phyloP scores from a whole-genome alignment of 2,888 invertebrate genomes.

The Ametastegia equiseti region DNA sequence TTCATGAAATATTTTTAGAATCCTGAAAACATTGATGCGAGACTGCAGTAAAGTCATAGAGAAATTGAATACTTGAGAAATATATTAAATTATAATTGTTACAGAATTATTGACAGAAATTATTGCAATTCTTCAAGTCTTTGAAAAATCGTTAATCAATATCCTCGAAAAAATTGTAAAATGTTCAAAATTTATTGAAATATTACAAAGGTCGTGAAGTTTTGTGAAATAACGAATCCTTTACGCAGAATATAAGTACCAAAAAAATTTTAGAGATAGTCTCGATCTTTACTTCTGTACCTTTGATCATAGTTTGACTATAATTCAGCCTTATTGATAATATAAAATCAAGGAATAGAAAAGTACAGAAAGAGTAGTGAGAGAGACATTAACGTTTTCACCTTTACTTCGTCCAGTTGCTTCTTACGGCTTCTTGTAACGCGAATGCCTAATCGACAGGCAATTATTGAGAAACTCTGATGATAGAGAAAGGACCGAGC shows the following conservation, averaged over 20 bases:
- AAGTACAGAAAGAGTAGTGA: neutral
- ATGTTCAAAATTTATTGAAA: neutral
- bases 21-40: neutral
- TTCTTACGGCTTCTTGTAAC: neutral
- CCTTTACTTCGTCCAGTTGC: conserved; percentile 25
- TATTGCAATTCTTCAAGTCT: neutral
- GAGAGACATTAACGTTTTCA: conserved; percentile 19
- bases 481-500: neutral
- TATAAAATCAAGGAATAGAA: neutral
- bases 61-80: too few relatives aligned
- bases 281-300: neutral
- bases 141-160: too few relatives aligned
- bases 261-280: too few relatives aligned
- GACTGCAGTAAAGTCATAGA: neutral
- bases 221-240: neutral
- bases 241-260: too few relatives aligned
- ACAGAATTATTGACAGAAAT: neutral
- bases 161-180: too few relatives aligned
- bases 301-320: neutral
- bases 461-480: neutral
- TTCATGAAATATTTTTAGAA: neutral
- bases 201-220: neutral
- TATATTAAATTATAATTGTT: too few relatives aligned
- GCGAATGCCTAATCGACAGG: neutral
- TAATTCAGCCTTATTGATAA: neutral